Base-by-base conservation (phyloP, 1,140 invertebrate genomes). In the Linepithema humile region DNA sequence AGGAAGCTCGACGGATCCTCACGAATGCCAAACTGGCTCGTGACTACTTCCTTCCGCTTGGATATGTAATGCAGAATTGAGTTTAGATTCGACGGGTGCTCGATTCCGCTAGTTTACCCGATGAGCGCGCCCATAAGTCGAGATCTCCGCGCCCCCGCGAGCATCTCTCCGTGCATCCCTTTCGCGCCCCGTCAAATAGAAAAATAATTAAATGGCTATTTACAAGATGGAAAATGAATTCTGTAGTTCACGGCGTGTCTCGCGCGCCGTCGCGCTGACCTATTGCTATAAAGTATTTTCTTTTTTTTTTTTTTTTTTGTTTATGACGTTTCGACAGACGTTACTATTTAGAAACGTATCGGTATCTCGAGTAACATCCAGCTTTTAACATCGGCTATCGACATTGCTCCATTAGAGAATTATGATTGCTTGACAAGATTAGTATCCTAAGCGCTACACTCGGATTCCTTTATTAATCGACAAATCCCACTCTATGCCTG, bases 131-230 rank as follows among this genome's bases (percentile, higher is more conserved):
- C 73, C 82, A 75, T 45, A 26, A 77, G 43, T 65, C 45, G 20
- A 45, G 75, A 9, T 50, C 53, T 38, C 40, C 48, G 64, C 48
- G 38, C 29, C 1, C 40, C 26, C 12, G 20, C 60, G 20, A 50
- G 15, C 23, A 9, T 55, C 48, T 29, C 35, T 26, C 12, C 26
- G 64, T 65, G 50, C 32, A 20, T 60, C 45, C 26, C 55, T 72
- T 48, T 59, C 17, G 85, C 73, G 78, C 67, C 72, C 83, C 82
- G 85, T 90, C 85, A 92, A 90, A 90, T 92, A 92, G 88, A 92
- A 91, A 92, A 92, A 92, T 91, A 92, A 92, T 90, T 91, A 89
- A 91, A 92, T 92, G 89, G 84, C 85, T 91, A 92, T 93, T 91
- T 93, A 91, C 89, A 91, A 86, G 88, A 90, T 91, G 91, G 82